These are phyloP conservation scores for Chlorops oryzae DNA, from an alignment of 1,140 invertebrate species.

Conservation along the genomic window DNA sequence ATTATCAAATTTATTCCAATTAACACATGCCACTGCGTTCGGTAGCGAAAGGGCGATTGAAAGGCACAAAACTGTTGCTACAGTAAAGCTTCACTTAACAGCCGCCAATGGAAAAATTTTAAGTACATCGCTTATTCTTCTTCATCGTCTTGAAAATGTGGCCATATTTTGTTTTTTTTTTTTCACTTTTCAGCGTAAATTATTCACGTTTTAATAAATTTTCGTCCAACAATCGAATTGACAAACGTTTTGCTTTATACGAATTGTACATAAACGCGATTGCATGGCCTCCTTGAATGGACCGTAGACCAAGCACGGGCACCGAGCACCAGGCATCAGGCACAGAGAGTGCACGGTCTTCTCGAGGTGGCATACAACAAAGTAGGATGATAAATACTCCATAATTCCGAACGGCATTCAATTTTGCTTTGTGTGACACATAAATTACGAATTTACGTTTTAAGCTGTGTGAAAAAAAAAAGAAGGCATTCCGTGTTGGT, in stretches of 20 bases:
- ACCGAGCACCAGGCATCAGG: background rate
- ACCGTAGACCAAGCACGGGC: background rate
- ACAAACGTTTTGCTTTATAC: conserved; percentile 30
- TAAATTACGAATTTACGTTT: conserved; percentile 47
- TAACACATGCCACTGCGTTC: conserved; percentile 45
- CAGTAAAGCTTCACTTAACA: no score
- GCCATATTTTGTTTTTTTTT: no score
- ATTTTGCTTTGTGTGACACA: conserved; percentile 45
- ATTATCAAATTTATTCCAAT: conserved; percentile 47
- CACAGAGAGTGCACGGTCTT: background rate
- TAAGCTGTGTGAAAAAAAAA: no score
- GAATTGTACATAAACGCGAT: background rate
- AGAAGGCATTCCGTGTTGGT: no score
- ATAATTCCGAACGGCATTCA: conserved; percentile 45
- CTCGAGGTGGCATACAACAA: background rate
- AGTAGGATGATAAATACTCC: conserved; percentile 39
- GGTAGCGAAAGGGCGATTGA: no score
- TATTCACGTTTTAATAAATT: no score
- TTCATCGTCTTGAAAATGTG: no score
- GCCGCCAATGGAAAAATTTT: no score
- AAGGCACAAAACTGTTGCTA: no score
- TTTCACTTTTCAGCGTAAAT: no score
- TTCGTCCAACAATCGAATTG: conserved; percentile 46
- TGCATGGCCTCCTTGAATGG: background rate
- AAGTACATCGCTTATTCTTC: no score